Evolutionary conservation across 2,888 invertebrate genomes (phyloP), one percentile per base, ranked within the genome.

Genomic region (Platycheirus albimanus): DNA sequence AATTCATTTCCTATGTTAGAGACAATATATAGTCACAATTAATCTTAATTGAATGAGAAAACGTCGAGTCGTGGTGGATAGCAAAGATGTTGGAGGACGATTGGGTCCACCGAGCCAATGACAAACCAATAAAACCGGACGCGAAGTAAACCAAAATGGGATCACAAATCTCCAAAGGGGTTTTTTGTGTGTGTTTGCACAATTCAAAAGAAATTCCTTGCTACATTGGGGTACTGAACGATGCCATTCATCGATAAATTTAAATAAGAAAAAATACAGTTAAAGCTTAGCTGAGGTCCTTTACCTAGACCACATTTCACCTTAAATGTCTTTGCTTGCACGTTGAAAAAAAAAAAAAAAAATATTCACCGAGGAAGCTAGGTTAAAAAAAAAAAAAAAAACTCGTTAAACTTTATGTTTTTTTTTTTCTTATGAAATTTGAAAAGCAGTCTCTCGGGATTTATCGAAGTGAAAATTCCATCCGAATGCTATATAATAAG

Each of bases 11-110:
- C 83, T 72, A 63, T 78, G 49, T 58, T 74, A 69, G 72, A 69
- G 72, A 74, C 78, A 83, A 83, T 83, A 77, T 78, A 83, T 77
- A 78, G 78, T 69, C 78, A 78, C 83, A 83, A 77, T 83, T 78
- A 83, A 83, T 83, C 83, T 83, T 78, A 83, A 83, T 83, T 83
- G 83, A 83, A 83, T 67, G 58, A 69, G 56, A 51, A 36, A 58
- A 69, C 1, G 52, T 58, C 54, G 54, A 52, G 38, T 56, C 10
- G 8, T 10, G 33, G 8, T 10, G 33, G 56, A 51, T 43, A 20
- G 66, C 58, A 8, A 38, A 28, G 10, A 45, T 19, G 15, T 13
- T 5, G 54, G 10, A 15, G 20, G 19, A 33, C 41, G 20, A 30
- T 47, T 30, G 61, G 64, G 33, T 20, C 20, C 43, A 33, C 63